Evolutionary conservation across 2,888 invertebrate genomes (phyloP), one percentile per base, ranked within the genome.

Genomic region (Fissipunctia ypsillon): DNA sequence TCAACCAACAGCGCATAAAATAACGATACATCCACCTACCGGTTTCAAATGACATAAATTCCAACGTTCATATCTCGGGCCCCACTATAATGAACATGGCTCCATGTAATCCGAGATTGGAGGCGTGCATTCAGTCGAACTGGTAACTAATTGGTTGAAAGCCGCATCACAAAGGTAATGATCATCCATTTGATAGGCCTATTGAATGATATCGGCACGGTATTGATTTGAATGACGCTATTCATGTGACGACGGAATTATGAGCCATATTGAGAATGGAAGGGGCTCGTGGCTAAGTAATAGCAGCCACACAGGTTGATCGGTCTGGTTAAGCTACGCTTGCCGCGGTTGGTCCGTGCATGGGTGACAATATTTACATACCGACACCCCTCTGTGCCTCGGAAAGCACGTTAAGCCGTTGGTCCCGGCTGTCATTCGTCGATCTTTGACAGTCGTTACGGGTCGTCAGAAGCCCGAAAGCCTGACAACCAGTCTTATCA

Each of bases 101-200:
- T 48, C n/a, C 69, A 80, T 54, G 78, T 87, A 84, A 85, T 85
- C 73, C 73, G 68, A 78, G 61, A 70, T 73, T 61, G 67, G 72
- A 69, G 43, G 43, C 64, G 80, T 78, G 87, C 86, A 90, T 88
- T 87, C 87, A 86, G 66, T 61, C 79, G 73, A 84, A 81, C 71
- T 75, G 71, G 79, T 69, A 78, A 88, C 90, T 91, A 90, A 92
- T 91, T 91, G 80, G 76, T 76, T 81, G 81, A 82, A 84, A 87
- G 85, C 88, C 86, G 69, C 78, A 81, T 70, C 89, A 89, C 87
- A 90, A 90, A 90, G 90, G 88, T 86, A 89, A 88, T 87, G 84
- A 81, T 75, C 78, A 84, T 79, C 70, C 84, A 85, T 86, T 88
- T 84, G 83, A 87, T 86, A 80, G 73, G 67, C 60, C 78, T 60